A percentile compares a stretch with the other conserved stretches of the same genome.
Conservation (phyloP, 2,888 invertebrate genomes). For the Apamea monoglypha region DNA sequence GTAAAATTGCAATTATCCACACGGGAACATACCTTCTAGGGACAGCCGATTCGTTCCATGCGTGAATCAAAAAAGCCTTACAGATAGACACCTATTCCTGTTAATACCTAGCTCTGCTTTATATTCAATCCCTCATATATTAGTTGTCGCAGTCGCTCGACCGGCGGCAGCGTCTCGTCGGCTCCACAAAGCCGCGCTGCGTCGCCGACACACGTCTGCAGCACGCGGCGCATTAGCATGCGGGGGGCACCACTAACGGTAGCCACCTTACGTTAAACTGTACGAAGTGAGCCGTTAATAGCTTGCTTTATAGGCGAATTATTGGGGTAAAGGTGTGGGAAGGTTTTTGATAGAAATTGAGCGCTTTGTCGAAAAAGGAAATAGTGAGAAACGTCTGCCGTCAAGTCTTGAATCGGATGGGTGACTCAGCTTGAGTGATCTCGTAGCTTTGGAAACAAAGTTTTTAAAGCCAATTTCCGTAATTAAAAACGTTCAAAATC, state of each 20-base stretch:
- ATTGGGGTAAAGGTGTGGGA: slow-evolving; percentile 15
- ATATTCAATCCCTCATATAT: slow-evolving; percentile 45
- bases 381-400: neutral
- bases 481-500: too few species aligned
- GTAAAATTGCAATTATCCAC: neutral
- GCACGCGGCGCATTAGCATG: slow-evolving; percentile 64
- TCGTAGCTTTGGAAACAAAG: neutral
- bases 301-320: slow-evolving; percentile 48
- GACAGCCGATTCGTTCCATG: neutral
- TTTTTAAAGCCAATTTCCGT: too few species aligned
- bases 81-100: neutral
- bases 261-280: slow-evolving; percentile 56
- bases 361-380: too few species aligned
- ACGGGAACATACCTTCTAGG: neutral
- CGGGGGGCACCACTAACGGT: slow-evolving; percentile 64
- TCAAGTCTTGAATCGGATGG: neutral
- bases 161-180: slow-evolving; percentile 52
- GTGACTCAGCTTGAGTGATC: neutral
- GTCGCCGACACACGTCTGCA: slow-evolving; percentile 48
- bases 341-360: neutral
- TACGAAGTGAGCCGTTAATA: slow-evolving; percentile 49
- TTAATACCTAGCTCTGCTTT: slow-evolving; percentile 32
- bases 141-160: neutral
- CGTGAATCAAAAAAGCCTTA: neutral
- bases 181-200: slow-evolving; percentile 59